Conservation (phyloP, 2,113 vertebrate genomes). For the Chaetops frenatus region DNA sequence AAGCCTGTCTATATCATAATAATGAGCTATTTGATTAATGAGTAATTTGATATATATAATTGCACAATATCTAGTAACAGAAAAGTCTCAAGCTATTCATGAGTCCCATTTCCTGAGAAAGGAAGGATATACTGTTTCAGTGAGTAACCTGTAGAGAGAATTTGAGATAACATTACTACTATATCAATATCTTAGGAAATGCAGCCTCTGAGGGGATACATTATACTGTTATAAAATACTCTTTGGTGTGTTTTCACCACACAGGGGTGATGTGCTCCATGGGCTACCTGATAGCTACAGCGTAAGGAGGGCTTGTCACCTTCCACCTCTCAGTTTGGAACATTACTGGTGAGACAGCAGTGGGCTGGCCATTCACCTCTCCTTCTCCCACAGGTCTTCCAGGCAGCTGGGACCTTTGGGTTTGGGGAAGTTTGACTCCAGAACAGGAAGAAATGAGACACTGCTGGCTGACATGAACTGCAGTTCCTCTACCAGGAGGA, state of each 20-base stretch:
- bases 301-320: neutral
- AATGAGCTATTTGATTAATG: conserved; percentile 37
- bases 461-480: neutral
- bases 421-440: neutral
- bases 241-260: neutral
- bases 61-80: conserved; percentile 66
- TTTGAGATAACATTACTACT: conserved; percentile 56
- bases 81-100: conserved; percentile 34
- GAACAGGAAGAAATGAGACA: neutral
- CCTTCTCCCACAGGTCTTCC: neutral
- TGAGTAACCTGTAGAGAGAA: conserved; percentile 31
- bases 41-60: conserved; percentile 47
- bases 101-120: conserved; percentile 54
- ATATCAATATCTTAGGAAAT: conserved; percentile 22
- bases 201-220: neutral
- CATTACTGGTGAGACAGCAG: neutral
- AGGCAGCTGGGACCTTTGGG: too few relatives aligned
- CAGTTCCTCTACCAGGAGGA: neutral
- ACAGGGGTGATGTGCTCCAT: neutral
- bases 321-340: neutral
- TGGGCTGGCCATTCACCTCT: neutral
- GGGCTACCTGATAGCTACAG: neutral
- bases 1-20: neutral
- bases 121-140: conserved; percentile 63
- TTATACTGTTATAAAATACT: conserved; percentile 4